Evolutionary conservation across 2,888 invertebrate species (phyloP), one percentile per base, ranked within the genome.

Genomic region (Gnatocerus cornutus): DNA sequence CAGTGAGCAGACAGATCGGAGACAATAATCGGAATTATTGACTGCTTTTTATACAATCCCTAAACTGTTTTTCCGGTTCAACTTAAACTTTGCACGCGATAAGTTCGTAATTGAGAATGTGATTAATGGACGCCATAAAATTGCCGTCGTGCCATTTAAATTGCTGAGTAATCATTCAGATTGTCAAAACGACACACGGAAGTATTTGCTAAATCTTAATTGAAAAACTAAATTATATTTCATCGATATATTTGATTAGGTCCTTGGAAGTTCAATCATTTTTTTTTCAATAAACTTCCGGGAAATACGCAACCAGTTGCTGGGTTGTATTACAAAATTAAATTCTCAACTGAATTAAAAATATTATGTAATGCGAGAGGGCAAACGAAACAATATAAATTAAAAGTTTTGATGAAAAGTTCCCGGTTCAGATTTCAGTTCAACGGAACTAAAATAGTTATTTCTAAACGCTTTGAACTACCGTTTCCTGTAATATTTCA

Each of bases 81-180:
- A 53, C 62, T 62, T 62, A 39, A 62, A 62, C 52, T 63, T 63
- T 63, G 52, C 52, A 63, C 63, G 63, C 63, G 63, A 63, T 63
- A 63, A 63, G 43, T 63, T 63, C 43, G 63, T 63, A 53, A 63
- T 63, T 63, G 63, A 63, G 63, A 63, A 52, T 63, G 63, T 63
- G 63, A 63, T 63, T 63, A 63, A 63, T 63, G 63, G 63, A 53
- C 12, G 63, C 63, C 41, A 63, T 63, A 63, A 63, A 63, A 43
- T 52, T 63, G 63, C 63, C 41, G 63, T 45, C 43, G 52, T 52
- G 52, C 53, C 52, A 63, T 63, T 63, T 63, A 63, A 63, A 63
- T 52, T 53, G 63, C 52, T 30, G 63, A 63, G 53, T 53, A 43
- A 63, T 63, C 63, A 63, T 63, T 63, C 63, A 53, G 52, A 63